Evolutionary conservation across 2,888 invertebrate genomes (phyloP).

Genomic region (Electrophaes corylata): DNA sequence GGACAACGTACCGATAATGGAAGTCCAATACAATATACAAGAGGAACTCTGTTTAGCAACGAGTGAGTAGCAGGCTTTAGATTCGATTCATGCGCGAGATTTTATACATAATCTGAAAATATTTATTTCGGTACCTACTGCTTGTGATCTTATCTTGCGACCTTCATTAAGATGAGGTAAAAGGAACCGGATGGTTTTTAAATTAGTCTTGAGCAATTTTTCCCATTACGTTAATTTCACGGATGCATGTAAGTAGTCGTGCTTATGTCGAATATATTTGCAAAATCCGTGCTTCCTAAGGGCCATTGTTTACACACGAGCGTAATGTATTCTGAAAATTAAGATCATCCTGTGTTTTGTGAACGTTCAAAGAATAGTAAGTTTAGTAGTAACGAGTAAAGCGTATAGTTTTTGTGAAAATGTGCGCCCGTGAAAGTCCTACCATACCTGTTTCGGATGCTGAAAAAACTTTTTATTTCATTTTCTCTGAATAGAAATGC

Average conservation of each 20-base stretch:
- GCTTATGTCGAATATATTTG: not conserved
- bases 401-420: not conserved
- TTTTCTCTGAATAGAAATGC: too few relatives aligned
- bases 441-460: not conserved
- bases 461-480: too few relatives aligned
- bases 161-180: not conserved
- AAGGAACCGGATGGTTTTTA: conserved; percentile 10
- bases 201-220: conserved; percentile 12
- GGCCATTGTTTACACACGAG: conserved; percentile 47
- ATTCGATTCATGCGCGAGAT: too few relatives aligned
- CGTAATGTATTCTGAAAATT: conserved; percentile 42
- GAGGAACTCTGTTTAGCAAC: too few relatives aligned
- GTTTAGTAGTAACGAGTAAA: too few relatives aligned
- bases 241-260: conserved; percentile 9
- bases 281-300: conserved; percentile 39
- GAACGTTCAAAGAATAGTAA: not conserved
- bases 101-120: not conserved
- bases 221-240: conserved; percentile 13
- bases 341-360: conserved; percentile 43
- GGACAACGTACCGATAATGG: too few relatives aligned
- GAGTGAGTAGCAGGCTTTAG: too few relatives aligned
- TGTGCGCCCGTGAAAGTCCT: not conserved
- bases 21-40: too few relatives aligned
- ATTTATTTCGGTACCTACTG: not conserved
- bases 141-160: not conserved